Evolutionary conservation across 2,113 vertebrate genomes (phyloP).

Genomic region (Petrocephalus zakoni): DNA sequence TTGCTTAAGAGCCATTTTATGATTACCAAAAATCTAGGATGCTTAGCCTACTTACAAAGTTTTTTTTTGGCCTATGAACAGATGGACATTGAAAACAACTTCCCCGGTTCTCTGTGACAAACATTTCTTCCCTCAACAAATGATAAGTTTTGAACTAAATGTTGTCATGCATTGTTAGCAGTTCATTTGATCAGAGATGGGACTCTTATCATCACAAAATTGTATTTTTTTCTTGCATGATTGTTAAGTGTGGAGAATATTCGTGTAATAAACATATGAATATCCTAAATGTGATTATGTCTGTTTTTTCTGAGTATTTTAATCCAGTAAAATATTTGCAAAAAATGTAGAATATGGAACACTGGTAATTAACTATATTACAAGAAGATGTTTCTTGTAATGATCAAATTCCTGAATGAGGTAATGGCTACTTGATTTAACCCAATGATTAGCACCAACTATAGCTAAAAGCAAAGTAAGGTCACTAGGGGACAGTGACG

Average conservation of each 20-base stretch:
- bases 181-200: neutral
- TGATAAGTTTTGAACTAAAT: neutral
- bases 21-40: neutral
- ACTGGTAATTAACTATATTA: too few relatives aligned
- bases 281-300: neutral
- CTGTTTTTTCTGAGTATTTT: too few relatives aligned
- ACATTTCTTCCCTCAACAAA: neutral
- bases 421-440: too few relatives aligned
- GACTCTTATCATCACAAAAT: neutral
- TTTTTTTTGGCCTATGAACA: neutral
- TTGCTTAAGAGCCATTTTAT: neutral
- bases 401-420: too few relatives aligned
- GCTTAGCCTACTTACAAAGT: neutral
- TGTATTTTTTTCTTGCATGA: conserved; percentile 25
- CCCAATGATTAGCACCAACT: too few relatives aligned
- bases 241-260: conserved; percentile 24
- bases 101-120: neutral
- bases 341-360: too few relatives aligned
- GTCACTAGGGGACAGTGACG: too few relatives aligned
- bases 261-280: conserved; percentile 30
- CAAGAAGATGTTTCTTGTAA: too few relatives aligned
- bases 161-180: neutral
- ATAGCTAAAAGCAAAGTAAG: too few relatives aligned
- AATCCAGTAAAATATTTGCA: too few relatives aligned
- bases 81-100: neutral